A percentile compares a stretch with the other conserved stretches of the same genome.
These are phyloP conservation scores for Mesoclemmys tuberculata DNA, from an alignment of 2,113 vertebrate species.

Conservation along the genomic window DNA sequence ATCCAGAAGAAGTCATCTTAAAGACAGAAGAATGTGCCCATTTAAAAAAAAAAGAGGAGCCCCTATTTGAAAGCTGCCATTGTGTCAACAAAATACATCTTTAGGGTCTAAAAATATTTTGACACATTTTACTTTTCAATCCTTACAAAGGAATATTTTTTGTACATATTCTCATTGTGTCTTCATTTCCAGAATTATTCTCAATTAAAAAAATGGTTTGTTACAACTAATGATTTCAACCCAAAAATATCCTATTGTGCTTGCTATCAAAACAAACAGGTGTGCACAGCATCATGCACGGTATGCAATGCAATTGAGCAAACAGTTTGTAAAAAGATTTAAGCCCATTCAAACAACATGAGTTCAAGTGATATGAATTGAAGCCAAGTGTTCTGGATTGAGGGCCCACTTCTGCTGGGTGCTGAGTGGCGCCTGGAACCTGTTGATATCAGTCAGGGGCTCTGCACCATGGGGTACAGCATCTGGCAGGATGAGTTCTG, in stretches of 20 bases:
- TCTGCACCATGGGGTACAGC: not conserved
- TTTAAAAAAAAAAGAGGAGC: slow-evolving; percentile 1
- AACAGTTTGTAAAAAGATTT: slow-evolving; percentile 45
- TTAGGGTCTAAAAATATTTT: slow-evolving; percentile 67
- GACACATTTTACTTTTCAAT: slow-evolving; percentile 58
- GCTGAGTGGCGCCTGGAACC: slow-evolving; percentile 38
- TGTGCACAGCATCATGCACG: slow-evolving; percentile 65
- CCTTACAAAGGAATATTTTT: slow-evolving; percentile 2
- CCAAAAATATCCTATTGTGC: slow-evolving; percentile 73
- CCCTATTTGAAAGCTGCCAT: slow-evolving; percentile 44
- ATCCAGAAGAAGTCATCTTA: slow-evolving; percentile 3
- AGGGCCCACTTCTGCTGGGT: slow-evolving; percentile 15
- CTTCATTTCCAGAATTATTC: slow-evolving; percentile 67
- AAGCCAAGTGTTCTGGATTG: slow-evolving; percentile 55
- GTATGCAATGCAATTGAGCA: slow-evolving; percentile 55
- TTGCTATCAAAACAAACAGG: slow-evolving; percentile 81
- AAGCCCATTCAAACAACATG: slow-evolving; percentile 58
- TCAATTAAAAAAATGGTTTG: slow-evolving; percentile 73
- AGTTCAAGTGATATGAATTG: slow-evolving; percentile 65
- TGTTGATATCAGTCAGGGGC: slow-evolving; percentile 31
- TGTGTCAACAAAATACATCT: slow-evolving; percentile 60
- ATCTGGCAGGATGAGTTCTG: slow-evolving; percentile 8
- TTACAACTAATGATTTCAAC: slow-evolving; percentile 69
- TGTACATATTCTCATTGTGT: slow-evolving; percentile 47
- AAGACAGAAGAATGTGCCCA: slow-evolving; percentile 46